Evolutionary conservation across 1,140 invertebrate species (phyloP).

Genomic region (Drosophila nikananu): DNA sequence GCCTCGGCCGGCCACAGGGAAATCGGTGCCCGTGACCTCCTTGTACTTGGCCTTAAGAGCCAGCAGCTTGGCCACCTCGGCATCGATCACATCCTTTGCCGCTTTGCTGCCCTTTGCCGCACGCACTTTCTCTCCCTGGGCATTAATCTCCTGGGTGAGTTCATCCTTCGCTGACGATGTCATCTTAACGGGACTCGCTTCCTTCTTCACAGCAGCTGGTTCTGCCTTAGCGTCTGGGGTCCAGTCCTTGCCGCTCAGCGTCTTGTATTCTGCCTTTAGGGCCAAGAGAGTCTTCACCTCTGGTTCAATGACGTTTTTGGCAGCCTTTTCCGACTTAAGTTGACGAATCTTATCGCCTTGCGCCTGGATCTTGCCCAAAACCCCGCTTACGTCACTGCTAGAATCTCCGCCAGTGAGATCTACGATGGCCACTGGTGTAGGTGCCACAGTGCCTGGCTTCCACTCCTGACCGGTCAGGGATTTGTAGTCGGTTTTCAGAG

Average conservation of each 20-base stretch:
- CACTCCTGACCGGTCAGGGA: slow-evolving; percentile 88
- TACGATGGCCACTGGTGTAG: slow-evolving; percentile 49
- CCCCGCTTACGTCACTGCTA: slow-evolving; percentile 35
- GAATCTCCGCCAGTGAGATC: slow-evolving; percentile 61
- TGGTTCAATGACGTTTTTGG: slow-evolving; percentile 87
- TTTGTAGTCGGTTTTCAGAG: slow-evolving; percentile 90
- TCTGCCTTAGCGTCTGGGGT: slow-evolving; percentile 84
- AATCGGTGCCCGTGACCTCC: slow-evolving; percentile 89
- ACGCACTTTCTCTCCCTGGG: slow-evolving; percentile 88
- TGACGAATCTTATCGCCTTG: slow-evolving; percentile 91
- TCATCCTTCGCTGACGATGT: slow-evolving; percentile 63
- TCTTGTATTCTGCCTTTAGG: slow-evolving; percentile 90
- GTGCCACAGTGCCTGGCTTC: slow-evolving; percentile 86
- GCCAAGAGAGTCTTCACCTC: slow-evolving; percentile 88
- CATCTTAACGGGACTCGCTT: slow-evolving; percentile 38
- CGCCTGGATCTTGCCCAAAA: slow-evolving; percentile 85
- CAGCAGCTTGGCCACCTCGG: slow-evolving; percentile 91
- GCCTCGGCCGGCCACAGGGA: slow-evolving; percentile 85
- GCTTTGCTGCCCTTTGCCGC: slow-evolving; percentile 87
- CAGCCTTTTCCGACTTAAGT: slow-evolving; percentile 89
- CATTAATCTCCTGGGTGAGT: slow-evolving; percentile 83
- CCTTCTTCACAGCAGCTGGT: slow-evolving; percentile 38
- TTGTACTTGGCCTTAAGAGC: slow-evolving; percentile 93
- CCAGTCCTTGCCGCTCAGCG: slow-evolving; percentile 87
- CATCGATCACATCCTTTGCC: slow-evolving; percentile 88